phyloP scores from a whole-genome alignment of 2,888 invertebrate genomes.

The Cecidostiba fungosa region DNA sequence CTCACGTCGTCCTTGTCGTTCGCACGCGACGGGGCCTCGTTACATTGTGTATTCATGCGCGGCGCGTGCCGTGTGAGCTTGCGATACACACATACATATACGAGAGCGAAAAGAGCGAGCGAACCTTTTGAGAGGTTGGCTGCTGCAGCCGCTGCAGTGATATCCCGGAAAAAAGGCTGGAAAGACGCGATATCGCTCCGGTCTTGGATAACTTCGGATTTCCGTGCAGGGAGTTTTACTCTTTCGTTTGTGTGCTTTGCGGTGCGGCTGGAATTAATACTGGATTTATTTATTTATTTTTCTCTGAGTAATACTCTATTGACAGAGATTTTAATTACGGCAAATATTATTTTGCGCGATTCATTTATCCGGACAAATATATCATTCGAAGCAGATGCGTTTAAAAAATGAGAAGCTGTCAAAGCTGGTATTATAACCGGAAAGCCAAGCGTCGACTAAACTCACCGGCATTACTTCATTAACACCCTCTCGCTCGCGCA shows the following conservation, averaged over 20 bases:
- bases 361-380: too few species aligned
- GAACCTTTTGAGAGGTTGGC: background rate
- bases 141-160: background rate
- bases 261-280: background rate
- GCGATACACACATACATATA: background rate
- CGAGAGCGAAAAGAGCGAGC: background rate
- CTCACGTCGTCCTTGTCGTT: slow-evolving; percentile 4
- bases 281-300: background rate
- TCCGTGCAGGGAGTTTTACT: background rate
- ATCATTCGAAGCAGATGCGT: too few species aligned
- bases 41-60: slow-evolving; percentile 56
- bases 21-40: background rate
- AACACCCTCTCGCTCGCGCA: slow-evolving; percentile 10
- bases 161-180: background rate
- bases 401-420: too few species aligned
- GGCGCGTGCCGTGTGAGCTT: background rate
- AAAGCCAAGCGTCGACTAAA: slow-evolving; percentile 1
- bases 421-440: background rate
- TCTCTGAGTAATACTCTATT: background rate
- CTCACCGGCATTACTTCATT: slow-evolving; percentile 26
- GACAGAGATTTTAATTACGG: too few species aligned
- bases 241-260: background rate
- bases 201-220: slow-evolving; percentile 1
- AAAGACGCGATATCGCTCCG: background rate
- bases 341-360: too few species aligned